These are phyloP conservation scores for Sebastes umbrosus DNA, from an alignment of 2,797 vertebrate species.

Conservation along the genomic window DNA sequence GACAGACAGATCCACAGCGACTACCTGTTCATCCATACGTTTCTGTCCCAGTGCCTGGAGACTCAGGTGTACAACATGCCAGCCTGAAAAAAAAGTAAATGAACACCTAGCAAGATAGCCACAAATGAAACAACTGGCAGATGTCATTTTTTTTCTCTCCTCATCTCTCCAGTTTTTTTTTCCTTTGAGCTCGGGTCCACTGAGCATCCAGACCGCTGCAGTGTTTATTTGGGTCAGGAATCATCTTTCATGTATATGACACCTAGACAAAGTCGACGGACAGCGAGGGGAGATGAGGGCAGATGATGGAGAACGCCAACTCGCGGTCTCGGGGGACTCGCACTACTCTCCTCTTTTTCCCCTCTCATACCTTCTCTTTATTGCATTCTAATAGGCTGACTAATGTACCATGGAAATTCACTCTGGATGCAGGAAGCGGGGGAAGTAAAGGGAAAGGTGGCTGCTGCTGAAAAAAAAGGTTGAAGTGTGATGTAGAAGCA, in stretches of 20 bases:
- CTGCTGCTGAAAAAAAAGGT: conserved; percentile 38
- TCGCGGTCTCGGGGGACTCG: conserved; percentile 88
- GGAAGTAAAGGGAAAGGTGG: conserved; percentile 47
- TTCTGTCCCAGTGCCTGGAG: conserved; percentile 84
- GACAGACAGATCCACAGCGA: conserved; percentile 30
- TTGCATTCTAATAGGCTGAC: conserved; percentile 98
- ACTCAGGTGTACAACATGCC: conserved; percentile 86
- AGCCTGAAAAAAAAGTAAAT: conserved; percentile 74
- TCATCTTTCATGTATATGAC: conserved; percentile 98
- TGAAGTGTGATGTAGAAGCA: conserved; percentile 14
- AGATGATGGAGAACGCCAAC: conserved; percentile 94
- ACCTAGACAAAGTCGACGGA: conserved; percentile 94
- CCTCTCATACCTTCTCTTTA: conserved; percentile 91
- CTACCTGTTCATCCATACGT: conserved; percentile 91
- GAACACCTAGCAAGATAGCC: conserved; percentile 81
- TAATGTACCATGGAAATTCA: conserved; percentile 99
- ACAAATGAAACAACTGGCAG: conserved; percentile 90
- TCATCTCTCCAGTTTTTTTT: not conserved
- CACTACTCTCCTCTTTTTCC: conserved; percentile 50
- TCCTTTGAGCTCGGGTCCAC: conserved; percentile 61
- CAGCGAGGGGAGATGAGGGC: conserved; percentile 91
- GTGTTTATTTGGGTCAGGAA: conserved; percentile 99
- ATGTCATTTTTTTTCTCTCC: conserved; percentile 80
- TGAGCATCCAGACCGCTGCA: conserved; percentile 76
- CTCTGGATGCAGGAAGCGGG: conserved; percentile 85